Percentiles rank a stretch among this genome's conserved stretches.
phyloP scores from a whole-genome alignment of 2,888 invertebrate genomes.

The Lycophotia porphyrea region DNA sequence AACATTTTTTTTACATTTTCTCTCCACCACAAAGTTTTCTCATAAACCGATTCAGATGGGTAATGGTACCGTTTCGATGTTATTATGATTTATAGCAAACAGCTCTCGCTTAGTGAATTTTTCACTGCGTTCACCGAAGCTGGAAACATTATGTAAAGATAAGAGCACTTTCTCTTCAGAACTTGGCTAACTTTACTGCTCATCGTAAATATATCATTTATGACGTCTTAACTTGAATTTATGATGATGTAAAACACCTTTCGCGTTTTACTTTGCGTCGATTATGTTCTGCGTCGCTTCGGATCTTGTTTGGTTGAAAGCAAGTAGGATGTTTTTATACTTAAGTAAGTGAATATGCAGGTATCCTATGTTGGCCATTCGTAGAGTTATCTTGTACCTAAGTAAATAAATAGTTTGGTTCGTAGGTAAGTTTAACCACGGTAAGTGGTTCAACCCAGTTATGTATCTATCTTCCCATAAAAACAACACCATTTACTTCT shows the following conservation, averaged over 20 bases:
- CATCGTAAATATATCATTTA: conserved; percentile 62
- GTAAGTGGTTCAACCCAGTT: background rate
- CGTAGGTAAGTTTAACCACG: background rate
- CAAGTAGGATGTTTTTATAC: background rate
- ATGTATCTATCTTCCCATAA: background rate
- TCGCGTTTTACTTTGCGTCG: conserved; percentile 47
- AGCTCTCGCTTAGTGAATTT: conserved; percentile 69
- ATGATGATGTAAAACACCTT: conserved; percentile 61
- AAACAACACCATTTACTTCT: background rate
- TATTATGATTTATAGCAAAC: conserved; percentile 70
- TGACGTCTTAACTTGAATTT: conserved; percentile 53
- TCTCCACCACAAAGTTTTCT: conserved; percentile 59
- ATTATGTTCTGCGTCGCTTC: conserved; percentile 24
- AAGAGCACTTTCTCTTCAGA: conserved; percentile 63
- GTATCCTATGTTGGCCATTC: background rate
- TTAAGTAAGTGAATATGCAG: background rate
- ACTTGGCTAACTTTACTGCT: conserved; percentile 49
- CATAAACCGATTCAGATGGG: conserved; percentile 58
- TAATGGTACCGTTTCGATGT: conserved; percentile 55
- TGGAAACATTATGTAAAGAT: conserved; percentile 68
- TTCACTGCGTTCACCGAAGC: conserved; percentile 61
- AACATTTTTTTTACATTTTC: conserved; percentile 47
- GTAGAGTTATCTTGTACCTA: background rate
- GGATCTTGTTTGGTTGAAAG: conserved; percentile 24
- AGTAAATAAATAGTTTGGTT: background rate